Percentiles rank a stretch among this genome's conserved stretches.
Conservation (phyloP, 2,797 vertebrate species). For the Spea hammondii region DNA sequence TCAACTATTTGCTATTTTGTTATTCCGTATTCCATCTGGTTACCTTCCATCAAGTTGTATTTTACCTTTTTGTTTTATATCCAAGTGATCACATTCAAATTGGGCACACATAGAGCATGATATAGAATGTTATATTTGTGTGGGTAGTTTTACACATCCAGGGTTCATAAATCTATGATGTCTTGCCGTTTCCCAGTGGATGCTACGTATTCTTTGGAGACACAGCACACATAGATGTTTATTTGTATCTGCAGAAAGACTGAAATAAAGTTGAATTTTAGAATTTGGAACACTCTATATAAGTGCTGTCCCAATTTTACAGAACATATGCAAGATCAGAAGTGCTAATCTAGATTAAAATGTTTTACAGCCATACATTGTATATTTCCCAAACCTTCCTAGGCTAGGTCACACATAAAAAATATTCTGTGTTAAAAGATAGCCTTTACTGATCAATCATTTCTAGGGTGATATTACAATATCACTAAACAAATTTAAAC, state of each 20-base stretch:
- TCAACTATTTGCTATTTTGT: background rate
- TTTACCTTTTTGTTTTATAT: constrained; percentile 12
- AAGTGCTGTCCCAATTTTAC: constrained; percentile 29
- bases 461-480: background rate
- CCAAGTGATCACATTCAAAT: constrained; percentile 8
- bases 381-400: background rate
- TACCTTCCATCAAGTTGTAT: background rate
- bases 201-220: constrained; percentile 38
- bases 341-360: background rate
- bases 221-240: constrained; percentile 44
- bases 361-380: background rate
- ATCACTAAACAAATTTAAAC: constrained; percentile 15
- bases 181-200: constrained; percentile 29
- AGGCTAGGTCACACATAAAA: constrained; percentile 9
- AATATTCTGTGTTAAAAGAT: background rate
- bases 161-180: constrained; percentile 18
- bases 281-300: constrained; percentile 33
- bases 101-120: constrained; percentile 21
- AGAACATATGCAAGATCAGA: background rate
- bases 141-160: constrained; percentile 37
- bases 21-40: background rate
- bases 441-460: background rate
- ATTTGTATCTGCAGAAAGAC: constrained; percentile 34
- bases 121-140: constrained; percentile 20
- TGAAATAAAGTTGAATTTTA: constrained; percentile 6